These are phyloP conservation scores for Microcaecilia unicolor DNA, from an alignment of 2,797 vertebrate genomes.

Conservation along the genomic window DNA sequence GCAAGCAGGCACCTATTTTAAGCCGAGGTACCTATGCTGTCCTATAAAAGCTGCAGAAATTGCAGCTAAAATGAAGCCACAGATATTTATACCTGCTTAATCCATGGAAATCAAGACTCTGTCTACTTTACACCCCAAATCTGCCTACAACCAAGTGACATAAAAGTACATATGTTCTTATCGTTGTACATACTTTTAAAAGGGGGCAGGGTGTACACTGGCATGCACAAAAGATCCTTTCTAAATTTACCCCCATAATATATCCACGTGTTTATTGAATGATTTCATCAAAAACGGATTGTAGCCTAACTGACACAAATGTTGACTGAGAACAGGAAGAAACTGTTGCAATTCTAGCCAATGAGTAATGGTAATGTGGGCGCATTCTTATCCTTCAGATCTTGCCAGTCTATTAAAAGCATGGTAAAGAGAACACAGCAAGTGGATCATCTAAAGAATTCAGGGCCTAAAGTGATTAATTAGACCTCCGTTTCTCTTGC, in stretches of 20 bases:
- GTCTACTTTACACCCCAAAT: too few species aligned
- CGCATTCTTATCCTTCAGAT: constrained; percentile 19
- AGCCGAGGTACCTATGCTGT: too few species aligned
- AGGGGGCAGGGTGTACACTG: too few species aligned
- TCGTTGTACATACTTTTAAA: too few species aligned
- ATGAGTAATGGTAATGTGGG: constrained; percentile 5
- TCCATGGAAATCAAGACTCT: too few species aligned
- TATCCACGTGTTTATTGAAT: constrained; percentile 15
- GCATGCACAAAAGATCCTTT: too few species aligned
- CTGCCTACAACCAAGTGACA: too few species aligned
- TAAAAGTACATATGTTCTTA: too few species aligned
- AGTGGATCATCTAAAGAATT: constrained; percentile 50
- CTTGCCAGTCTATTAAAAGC: constrained; percentile 39
- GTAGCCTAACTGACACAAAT: constrained; percentile 10
- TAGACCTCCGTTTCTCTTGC: constrained; percentile 56
- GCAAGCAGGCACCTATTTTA: too few species aligned
- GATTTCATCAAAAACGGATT: constrained; percentile 24
- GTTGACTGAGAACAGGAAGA: constrained; percentile 13
- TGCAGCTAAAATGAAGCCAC: constrained; percentile 1
- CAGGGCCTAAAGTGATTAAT: constrained; percentile 63
- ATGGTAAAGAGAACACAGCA: constrained; percentile 27
- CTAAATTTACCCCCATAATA: too few species aligned
- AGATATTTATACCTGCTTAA: too few species aligned
- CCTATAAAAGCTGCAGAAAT: too few species aligned
- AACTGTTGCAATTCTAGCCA: constrained; percentile 18